Evolutionary conservation across 35 echinoderm and acorn worm genomes (phyloP).

Genomic region (Holothuria glaberrima): DNA sequence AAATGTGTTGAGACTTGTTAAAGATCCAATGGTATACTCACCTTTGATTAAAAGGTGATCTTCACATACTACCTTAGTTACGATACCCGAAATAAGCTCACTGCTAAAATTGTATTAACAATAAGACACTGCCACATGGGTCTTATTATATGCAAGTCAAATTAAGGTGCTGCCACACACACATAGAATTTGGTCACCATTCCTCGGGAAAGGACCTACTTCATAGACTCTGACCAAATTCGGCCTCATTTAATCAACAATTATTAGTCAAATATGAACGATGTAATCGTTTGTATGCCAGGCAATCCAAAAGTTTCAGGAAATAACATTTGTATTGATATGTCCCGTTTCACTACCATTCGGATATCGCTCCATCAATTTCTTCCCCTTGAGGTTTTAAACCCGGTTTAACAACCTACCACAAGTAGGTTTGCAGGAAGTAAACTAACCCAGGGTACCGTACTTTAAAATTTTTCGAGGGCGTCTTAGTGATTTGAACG

Average conservation of each 20-base stretch:
- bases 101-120: too few species aligned
- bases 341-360: slow-evolving; percentile 1
- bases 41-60: too few species aligned
- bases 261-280: neutral
- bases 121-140: too few species aligned
- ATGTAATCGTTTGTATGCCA: slow-evolving; percentile 14
- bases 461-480: neutral
- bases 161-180: too few species aligned
- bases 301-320: slow-evolving; percentile 40
- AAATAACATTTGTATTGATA: slow-evolving; percentile 56
- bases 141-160: too few species aligned
- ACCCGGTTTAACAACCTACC: slow-evolving; percentile 8
- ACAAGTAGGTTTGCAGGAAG: slow-evolving; percentile 11
- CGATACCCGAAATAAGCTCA: too few species aligned
- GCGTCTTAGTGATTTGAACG: too few species aligned
- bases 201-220: neutral
- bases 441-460: neutral
- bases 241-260: neutral
- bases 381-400: slow-evolving; percentile 38
- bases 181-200: neutral
- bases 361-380: slow-evolving; percentile 15
- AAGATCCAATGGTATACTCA: too few species aligned
- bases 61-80: too few species aligned
- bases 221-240: neutral
- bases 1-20: too few species aligned